These are phyloP conservation scores for Apoda limacodes DNA, from an alignment of 2,888 invertebrate species.

Conservation along the genomic window DNA sequence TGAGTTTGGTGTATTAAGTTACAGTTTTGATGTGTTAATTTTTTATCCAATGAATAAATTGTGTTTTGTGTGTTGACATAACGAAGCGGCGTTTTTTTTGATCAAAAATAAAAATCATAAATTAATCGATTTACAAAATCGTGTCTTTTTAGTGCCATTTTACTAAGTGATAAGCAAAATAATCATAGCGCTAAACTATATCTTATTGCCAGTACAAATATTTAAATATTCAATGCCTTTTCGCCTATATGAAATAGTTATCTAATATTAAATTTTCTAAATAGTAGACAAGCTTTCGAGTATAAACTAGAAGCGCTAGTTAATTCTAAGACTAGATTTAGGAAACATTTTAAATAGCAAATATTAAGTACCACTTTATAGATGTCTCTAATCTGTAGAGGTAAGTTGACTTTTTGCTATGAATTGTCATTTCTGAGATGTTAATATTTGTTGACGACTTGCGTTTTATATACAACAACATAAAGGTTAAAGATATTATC, in stretches of 20 bases:
- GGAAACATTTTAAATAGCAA: slow-evolving; percentile 17
- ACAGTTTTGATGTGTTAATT: slow-evolving; percentile 55
- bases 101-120: slow-evolving; percentile 11
- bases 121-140: slow-evolving; percentile 39
- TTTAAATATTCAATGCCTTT: slow-evolving; percentile 59
- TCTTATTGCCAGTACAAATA: slow-evolving; percentile 62
- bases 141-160: slow-evolving; percentile 69
- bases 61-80: no score
- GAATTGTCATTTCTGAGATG: no score
- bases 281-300: slow-evolving; percentile 42
- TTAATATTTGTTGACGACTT: no score
- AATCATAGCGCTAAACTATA: slow-evolving; percentile 44
- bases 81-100: slow-evolving; percentile 14
- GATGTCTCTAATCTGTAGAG: slow-evolving; percentile 64
- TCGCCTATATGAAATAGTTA: slow-evolving; percentile 35
- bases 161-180: slow-evolving; percentile 35
- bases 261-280: slow-evolving; percentile 9
- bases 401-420: no score
- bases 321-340: slow-evolving; percentile 19
- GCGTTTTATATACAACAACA: no score
- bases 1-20: slow-evolving; percentile 47
- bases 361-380: slow-evolving; percentile 18
- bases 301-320: slow-evolving; percentile 52
- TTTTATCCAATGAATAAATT: slow-evolving; percentile 19
- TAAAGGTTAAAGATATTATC: no score